phyloP scores from a whole-genome alignment of 2,888 invertebrate species.

The Luffia ferchaultella region DNA sequence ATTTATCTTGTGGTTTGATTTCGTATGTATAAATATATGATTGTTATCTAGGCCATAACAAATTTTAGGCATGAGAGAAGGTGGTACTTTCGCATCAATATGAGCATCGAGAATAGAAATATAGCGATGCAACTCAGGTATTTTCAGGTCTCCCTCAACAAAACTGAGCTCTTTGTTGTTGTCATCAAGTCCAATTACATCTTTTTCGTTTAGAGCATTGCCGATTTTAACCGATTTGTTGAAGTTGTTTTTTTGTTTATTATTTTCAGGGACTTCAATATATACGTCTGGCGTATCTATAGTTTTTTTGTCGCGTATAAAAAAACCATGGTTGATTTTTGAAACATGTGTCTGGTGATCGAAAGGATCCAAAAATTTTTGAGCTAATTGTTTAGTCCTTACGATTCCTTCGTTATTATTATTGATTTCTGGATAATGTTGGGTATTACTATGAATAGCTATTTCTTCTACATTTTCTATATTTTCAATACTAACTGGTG shows the following conservation, averaged over 20 bases:
- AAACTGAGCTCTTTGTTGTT: constrained; percentile 39
- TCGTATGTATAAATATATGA: constrained; percentile 34
- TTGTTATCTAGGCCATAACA: constrained; percentile 43
- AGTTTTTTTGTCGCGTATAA: too few species aligned
- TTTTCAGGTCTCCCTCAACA: constrained; percentile 35
- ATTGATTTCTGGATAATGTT: too few species aligned
- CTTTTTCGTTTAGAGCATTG: constrained; percentile 44
- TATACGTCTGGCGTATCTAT: too few species aligned
- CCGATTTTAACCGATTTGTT: constrained; percentile 46
- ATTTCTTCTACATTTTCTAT: too few species aligned
- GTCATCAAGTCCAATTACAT: constrained; percentile 31
- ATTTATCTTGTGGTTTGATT: constrained; percentile 42
- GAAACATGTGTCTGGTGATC: too few species aligned
- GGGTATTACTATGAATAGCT: too few species aligned
- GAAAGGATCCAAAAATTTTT: too few species aligned
- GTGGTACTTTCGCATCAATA: constrained; percentile 21
- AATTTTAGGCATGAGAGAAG: constrained; percentile 31
- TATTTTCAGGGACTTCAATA: too few species aligned
- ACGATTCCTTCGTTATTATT: too few species aligned
- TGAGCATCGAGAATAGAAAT: constrained; percentile 34
- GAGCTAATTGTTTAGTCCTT: too few species aligned
- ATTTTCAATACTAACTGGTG: too few species aligned
- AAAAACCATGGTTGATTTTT: too few species aligned
- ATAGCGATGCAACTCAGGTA: constrained; percentile 45
- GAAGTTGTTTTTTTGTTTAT: constrained; percentile 23